Evolutionary conservation across 1,140 invertebrate species (phyloP).

Genomic region (Pentalonia nigronervosa): DNA sequence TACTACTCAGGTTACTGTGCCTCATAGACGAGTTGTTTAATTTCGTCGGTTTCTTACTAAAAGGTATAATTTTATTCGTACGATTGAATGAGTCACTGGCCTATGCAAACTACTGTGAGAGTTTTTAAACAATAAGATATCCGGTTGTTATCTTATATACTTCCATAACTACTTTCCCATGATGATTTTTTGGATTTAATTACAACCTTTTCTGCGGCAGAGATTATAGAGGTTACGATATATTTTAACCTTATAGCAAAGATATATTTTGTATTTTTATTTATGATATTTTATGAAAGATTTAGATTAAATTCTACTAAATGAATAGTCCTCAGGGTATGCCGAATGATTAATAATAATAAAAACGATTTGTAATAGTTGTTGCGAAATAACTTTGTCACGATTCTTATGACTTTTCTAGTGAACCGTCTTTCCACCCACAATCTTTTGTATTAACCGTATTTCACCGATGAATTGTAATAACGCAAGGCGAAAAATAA

Average conservation of each 20-base stretch:
- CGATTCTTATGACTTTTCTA: constrained; percentile 48
- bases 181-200: constrained; percentile 45
- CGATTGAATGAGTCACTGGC: constrained; percentile 47
- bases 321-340: neutral
- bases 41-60: constrained; percentile 15
- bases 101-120: constrained; percentile 49
- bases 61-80: constrained; percentile 36
- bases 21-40: constrained; percentile 26
- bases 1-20: neutral
- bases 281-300: constrained; percentile 12
- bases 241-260: constrained; percentile 33
- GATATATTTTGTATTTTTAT: neutral
- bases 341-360: constrained; percentile 38
- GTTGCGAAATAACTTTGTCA: constrained; percentile 52
- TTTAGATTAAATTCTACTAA: constrained; percentile 39
- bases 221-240: constrained; percentile 29
- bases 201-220: constrained; percentile 6
- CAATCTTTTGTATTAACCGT: neutral
- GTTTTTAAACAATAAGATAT: constrained; percentile 53
- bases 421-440: constrained; percentile 35
- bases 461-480: neutral
- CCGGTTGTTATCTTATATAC: constrained; percentile 46
- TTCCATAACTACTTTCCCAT: constrained; percentile 51
- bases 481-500: neutral
- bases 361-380: constrained; percentile 49